phyloP scores from a whole-genome alignment of 2,888 invertebrate genomes.

The Zelleria hepariella region DNA sequence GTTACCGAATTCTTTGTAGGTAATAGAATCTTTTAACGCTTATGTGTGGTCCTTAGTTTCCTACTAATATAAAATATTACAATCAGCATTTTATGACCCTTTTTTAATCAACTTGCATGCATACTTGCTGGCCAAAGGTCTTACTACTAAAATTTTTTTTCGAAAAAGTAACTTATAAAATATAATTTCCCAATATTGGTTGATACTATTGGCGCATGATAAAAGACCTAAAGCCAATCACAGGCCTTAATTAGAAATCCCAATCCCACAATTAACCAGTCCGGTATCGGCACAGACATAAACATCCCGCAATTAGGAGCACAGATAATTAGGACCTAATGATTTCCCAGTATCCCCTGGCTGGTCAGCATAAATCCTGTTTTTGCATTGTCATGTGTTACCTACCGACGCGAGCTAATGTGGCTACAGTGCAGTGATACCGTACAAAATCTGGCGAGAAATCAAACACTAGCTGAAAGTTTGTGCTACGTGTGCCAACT shows the following conservation, averaged over 20 bases:
- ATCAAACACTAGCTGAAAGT: neutral
- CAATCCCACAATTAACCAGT: neutral
- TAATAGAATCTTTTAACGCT: too few relatives aligned
- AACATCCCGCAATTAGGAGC: neutral
- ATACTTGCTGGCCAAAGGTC: too few relatives aligned
- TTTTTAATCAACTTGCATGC: too few relatives aligned
- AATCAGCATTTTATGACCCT: too few relatives aligned
- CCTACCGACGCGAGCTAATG: constrained; percentile 20
- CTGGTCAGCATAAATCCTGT: constrained; percentile 28
- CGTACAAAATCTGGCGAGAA: neutral
- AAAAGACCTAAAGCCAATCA: too few relatives aligned
- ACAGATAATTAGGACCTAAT: constrained; percentile 11
- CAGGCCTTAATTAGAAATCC: neutral
- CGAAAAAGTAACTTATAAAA: neutral
- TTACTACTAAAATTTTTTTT: too few relatives aligned
- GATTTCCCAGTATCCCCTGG: constrained; percentile 17
- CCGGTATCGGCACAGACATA: neutral
- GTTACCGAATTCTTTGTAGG: too few relatives aligned
- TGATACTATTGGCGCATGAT: too few relatives aligned
- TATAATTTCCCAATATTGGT: too few relatives aligned
- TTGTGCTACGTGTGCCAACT: neutral
- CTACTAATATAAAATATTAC: too few relatives aligned
- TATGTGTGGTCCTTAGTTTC: too few relatives aligned
- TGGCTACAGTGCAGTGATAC: neutral
- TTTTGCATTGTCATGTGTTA: constrained; percentile 39